Conservation (phyloP, 2,888 invertebrate species). For the Polia nebulosa region DNA sequence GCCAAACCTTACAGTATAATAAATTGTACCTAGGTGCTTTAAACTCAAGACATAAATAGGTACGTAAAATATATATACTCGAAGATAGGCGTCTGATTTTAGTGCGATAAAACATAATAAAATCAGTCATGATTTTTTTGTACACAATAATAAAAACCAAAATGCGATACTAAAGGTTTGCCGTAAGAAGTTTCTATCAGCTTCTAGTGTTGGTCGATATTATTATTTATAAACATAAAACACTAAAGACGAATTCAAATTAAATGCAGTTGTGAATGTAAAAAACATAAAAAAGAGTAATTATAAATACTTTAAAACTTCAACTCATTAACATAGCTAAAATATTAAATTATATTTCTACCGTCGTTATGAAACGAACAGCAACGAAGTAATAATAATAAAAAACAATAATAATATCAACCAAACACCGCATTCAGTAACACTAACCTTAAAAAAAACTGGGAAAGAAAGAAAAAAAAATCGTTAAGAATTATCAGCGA, state of each 20-base stretch:
- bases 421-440: slow-evolving; percentile 25
- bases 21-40: slow-evolving; percentile 88
- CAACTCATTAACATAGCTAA: not conserved
- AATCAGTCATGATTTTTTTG: slow-evolving; percentile 40
- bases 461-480: slow-evolving; percentile 29
- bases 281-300: not conserved
- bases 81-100: slow-evolving; percentile 54
- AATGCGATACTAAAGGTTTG: slow-evolving; percentile 6
- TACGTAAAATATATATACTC: slow-evolving; percentile 49
- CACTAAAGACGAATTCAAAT: not conserved
- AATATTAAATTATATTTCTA: not conserved
- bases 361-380: not conserved
- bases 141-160: slow-evolving; percentile 12
- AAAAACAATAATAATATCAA: slow-evolving; percentile 62
- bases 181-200: slow-evolving; percentile 14
- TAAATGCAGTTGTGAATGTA: slow-evolving; percentile 1
- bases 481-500: slow-evolving; percentile 56
- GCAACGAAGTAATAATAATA: slow-evolving; percentile 1
- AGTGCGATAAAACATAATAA: slow-evolving; percentile 38
- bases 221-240: slow-evolving; percentile 7
- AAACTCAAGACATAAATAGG: slow-evolving; percentile 64
- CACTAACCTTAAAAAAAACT: slow-evolving; percentile 24
- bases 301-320: slow-evolving; percentile 4
- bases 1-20: slow-evolving; percentile 65
- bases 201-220: slow-evolving; percentile 27